Percentiles rank a stretch among this genome's conserved stretches.
These are phyloP conservation scores for Hypanus sabinus DNA, from an alignment of 2,113 vertebrate species.

Conservation along the genomic window DNA sequence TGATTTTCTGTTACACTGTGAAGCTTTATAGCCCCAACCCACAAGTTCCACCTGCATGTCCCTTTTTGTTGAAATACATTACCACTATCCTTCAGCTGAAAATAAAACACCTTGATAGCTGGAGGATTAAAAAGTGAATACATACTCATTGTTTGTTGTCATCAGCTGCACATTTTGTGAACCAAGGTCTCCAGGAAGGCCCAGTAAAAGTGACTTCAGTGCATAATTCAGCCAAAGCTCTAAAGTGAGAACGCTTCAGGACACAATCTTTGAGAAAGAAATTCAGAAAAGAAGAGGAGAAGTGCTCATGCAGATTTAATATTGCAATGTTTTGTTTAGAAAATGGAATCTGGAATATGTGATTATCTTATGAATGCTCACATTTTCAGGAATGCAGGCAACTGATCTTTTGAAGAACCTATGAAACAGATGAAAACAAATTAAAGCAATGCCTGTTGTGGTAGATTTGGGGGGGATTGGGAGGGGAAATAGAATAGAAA, in stretches of 20 bases:
- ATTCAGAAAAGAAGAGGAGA: background rate
- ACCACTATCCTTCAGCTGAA: too few relatives aligned
- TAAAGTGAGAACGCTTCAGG: background rate
- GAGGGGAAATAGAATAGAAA: background rate
- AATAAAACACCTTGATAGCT: too few relatives aligned
- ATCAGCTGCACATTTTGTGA: background rate
- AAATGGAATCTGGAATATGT: background rate
- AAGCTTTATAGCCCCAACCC: too few relatives aligned
- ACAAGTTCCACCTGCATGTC: too few relatives aligned
- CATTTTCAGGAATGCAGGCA: background rate
- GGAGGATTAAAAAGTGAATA: background rate
- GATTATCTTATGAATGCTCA: background rate
- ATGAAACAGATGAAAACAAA: background rate
- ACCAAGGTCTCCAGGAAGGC: background rate
- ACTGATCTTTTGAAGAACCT: background rate
- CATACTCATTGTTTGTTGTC: background rate
- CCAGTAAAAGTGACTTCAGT: background rate
- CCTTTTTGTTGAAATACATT: too few relatives aligned
- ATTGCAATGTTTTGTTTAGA: background rate
- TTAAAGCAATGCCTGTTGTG: background rate
- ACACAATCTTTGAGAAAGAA: background rate
- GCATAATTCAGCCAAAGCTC: background rate
- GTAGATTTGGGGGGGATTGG: background rate
- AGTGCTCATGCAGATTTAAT: background rate
- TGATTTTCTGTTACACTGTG: too few relatives aligned